Base-by-base conservation (phyloP, 2,797 vertebrate genomes). In the Orientallactaga sibirica region DNA sequence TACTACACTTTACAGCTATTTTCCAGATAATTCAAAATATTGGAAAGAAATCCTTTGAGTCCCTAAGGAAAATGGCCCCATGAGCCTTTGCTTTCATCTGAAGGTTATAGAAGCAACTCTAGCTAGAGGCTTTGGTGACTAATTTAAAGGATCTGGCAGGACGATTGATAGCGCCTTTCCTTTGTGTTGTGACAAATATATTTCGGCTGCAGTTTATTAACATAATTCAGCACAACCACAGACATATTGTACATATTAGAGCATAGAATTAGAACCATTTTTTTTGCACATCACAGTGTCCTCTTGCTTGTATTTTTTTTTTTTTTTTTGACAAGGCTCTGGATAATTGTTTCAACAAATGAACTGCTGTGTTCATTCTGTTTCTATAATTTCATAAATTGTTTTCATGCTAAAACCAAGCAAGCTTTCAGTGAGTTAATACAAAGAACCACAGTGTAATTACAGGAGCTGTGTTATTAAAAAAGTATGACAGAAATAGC, bases 111-210 rank as follows among this genome's bases (percentile, higher is more conserved):
- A 98, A 98, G 98, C 98, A 99, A 98, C 97, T 97, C 98, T 98
- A 98, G 98, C 98, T 98, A 98, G 98, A 98, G 98, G 6, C 97
- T 98, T 97, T 98, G 96, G 98, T 99, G 98, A 99, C 98, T 98
- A 98, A 98, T 98, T 98, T 97, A 96, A 98, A 98, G 96, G 98
- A 98, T 99, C 98, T 99, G 99, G 98, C 98, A 97, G 93, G 97
- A 98, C 97, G 95, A 98, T 98, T 98, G 98, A 99, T 99, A 98
- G 98, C 95, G 98, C 97, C 97, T 98, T 98, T 98, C 98, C 97
- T 98, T 98, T 98, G 98, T 99, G 98, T 98, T 99, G 98, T 99
- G 99, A 99, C 99, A 99, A 98, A 98, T 98, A 98, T 98, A 98
- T 99, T 98, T 98, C 19, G 94, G 97, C 98, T 98, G 98, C 93